Conservation (phyloP, 2,888 invertebrate genomes). For the Microdon myrmicae region DNA sequence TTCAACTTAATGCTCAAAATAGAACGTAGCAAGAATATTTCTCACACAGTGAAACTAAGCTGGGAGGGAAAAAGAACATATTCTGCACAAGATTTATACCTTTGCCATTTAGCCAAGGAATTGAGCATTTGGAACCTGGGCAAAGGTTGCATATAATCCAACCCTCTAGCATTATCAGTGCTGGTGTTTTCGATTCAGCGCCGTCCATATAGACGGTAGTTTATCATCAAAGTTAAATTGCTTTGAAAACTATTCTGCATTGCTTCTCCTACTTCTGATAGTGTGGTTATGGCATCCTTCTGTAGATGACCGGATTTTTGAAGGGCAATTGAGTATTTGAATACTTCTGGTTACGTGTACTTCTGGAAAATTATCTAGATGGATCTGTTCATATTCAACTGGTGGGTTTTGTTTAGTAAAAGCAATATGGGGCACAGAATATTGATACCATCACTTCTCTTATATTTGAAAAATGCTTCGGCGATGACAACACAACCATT, state of each 20-base stretch:
- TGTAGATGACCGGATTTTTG: no score
- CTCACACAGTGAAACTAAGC: neutral
- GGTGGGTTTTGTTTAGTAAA: slow-evolving; percentile 2
- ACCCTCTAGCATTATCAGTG: slow-evolving; percentile 45
- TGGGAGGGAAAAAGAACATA: slow-evolving; percentile 12
- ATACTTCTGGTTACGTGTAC: no score
- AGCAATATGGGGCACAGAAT: no score
- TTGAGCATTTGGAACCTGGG: slow-evolving; percentile 29
- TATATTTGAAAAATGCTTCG: no score
- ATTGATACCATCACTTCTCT: no score
- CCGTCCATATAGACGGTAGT: slow-evolving; percentile 44
- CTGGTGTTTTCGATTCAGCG: slow-evolving; percentile 37
- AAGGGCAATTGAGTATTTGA: no score
- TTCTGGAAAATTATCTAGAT: no score
- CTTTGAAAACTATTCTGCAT: slow-evolving; percentile 35
- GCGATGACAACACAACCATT: no score
- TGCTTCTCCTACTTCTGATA: neutral
- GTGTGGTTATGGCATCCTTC: no score
- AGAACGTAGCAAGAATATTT: slow-evolving; percentile 15
- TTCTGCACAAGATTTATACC: slow-evolving; percentile 44
- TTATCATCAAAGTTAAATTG: slow-evolving; percentile 48
- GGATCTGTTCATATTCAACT: no score
- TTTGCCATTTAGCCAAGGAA: slow-evolving; percentile 34
- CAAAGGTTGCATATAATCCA: slow-evolving; percentile 43
- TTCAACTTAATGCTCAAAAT: slow-evolving; percentile 39